Evolutionary conservation across 2,888 invertebrate genomes (phyloP), one percentile per base, ranked within the genome.

Genomic region (Salpingus planirostris): DNA sequence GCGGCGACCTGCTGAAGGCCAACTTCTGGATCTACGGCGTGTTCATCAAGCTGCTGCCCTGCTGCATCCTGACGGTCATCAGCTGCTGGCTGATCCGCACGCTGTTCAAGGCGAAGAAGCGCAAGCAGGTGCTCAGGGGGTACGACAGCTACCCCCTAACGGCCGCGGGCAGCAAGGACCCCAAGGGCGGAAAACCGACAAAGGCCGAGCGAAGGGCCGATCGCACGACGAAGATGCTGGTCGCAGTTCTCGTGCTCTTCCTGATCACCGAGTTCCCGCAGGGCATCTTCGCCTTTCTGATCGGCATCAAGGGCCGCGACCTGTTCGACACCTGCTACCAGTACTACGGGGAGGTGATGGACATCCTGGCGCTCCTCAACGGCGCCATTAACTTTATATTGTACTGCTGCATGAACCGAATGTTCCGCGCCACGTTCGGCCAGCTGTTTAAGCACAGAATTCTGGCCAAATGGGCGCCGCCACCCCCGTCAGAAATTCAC

Each of bases 341-440:
- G 42, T 69, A 79, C 25, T 78, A 86, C 41, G 88, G 88, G 1
- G 91, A 92, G 57, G 59, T 91, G 32, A 84, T 92, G 80, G 92
- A 95, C 65, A 78, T 90, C 38, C 64, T 92, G 54, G 92, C 93
- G 1, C 71, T 95, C 35, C 67, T 90, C 49, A 95, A 93, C 63
- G 89, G 91, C 5, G 86, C 90, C 1, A 85, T 93, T 36, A 95
- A 92, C 64, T 95, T 95, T 57, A 82, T 93, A 31, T 71, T 95
- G 24, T 95, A 93, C 61, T 93, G 92, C 55, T 74, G 86, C 30
- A 93, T 95, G 93, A 91, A 90, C 40, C 75, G 86, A 41, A 92
- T 92, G 70, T 95, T 95, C 62, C 73, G 95, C 10, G 77, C 76
- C 46, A 84, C 84, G 1, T 88, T 84, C 58, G 70, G 77, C 7